Conservation (phyloP, 53 echinoderm and acorn worm genomes). For the Echinometra lucunter region DNA sequence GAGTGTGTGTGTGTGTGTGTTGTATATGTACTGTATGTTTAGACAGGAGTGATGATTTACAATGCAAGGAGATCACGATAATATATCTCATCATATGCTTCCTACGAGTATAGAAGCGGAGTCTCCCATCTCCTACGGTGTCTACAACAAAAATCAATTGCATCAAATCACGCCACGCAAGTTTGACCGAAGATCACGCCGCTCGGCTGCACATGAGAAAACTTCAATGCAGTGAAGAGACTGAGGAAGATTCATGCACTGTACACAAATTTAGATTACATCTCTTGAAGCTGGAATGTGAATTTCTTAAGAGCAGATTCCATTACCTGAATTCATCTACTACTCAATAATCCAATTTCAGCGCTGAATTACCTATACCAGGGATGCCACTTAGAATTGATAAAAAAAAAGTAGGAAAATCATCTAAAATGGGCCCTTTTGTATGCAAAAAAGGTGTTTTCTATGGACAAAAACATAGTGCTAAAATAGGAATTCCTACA, state of each 20-base stretch:
- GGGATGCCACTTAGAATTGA: no score
- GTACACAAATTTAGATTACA: conserved; percentile 40
- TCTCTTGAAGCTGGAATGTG: background rate
- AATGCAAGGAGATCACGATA: conserved; percentile 23
- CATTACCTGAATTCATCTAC: background rate
- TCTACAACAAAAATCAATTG: conserved; percentile 37
- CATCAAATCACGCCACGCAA: conserved; percentile 41
- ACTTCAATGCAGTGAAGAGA: background rate
- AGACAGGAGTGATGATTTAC: conserved; percentile 34
- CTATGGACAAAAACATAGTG: no score
- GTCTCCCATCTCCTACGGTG: conserved; percentile 7
- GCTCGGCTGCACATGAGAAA: background rate
- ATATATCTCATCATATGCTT: conserved; percentile 41
- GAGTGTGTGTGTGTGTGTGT: conserved; percentile 20
- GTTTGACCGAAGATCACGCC: conserved; percentile 9
- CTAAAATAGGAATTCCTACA: no score
- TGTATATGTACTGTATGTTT: conserved; percentile 51
- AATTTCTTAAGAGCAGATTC: background rate
- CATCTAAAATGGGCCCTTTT: no score
- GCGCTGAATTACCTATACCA: background rate
- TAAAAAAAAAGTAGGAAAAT: no score
- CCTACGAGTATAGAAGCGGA: background rate
- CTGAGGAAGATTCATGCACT: conserved; percentile 6
- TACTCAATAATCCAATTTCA: background rate
- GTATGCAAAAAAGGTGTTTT: no score